These are phyloP conservation scores for Callinectes sapidus DNA, from an alignment of 2,888 invertebrate species.

Conservation along the genomic window DNA sequence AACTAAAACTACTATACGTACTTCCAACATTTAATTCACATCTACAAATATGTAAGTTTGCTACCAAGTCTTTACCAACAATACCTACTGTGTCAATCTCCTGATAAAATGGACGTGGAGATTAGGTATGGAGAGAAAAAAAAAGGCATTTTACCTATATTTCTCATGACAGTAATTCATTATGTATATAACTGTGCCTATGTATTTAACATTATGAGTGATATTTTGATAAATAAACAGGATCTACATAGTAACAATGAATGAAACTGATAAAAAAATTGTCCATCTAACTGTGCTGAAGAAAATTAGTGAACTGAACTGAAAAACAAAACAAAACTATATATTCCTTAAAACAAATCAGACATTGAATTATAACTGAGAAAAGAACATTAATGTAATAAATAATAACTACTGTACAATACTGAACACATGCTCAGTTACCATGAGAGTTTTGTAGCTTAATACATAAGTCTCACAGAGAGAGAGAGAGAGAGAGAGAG, in stretches of 20 bases:
- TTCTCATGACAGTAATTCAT: conserved; percentile 1
- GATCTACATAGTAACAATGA: not conserved
- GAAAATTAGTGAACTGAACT: not conserved
- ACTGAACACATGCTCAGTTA: not conserved
- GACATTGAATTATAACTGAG: not conserved
- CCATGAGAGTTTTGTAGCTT: not conserved
- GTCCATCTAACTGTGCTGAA: not conserved
- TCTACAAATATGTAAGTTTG: conserved; percentile 29
- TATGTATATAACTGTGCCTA: conserved; percentile 23
- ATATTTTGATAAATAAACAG: conserved; percentile 2
- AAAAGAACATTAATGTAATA: not conserved
- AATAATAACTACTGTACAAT: not conserved
- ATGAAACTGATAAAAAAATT: not conserved
- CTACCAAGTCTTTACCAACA: conserved; percentile 32
- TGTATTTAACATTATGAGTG: not conserved
- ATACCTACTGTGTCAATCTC: conserved; percentile 70
- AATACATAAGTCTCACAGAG: too few species aligned
- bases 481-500: too few species aligned
- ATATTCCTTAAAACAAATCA: not conserved
- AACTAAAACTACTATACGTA: conserved; percentile 25
- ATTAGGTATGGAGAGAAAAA: conserved; percentile 47
- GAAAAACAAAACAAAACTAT: not conserved
- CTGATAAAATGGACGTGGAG: conserved; percentile 55
- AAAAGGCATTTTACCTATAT: conserved; percentile 49
- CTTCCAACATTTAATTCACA: conserved; percentile 24